Percentiles rank a stretch among this genome's conserved stretches.
Evolutionary conservation across 2,888 invertebrate species (phyloP).

Genomic region (Dolichomitus sp.): DNA sequence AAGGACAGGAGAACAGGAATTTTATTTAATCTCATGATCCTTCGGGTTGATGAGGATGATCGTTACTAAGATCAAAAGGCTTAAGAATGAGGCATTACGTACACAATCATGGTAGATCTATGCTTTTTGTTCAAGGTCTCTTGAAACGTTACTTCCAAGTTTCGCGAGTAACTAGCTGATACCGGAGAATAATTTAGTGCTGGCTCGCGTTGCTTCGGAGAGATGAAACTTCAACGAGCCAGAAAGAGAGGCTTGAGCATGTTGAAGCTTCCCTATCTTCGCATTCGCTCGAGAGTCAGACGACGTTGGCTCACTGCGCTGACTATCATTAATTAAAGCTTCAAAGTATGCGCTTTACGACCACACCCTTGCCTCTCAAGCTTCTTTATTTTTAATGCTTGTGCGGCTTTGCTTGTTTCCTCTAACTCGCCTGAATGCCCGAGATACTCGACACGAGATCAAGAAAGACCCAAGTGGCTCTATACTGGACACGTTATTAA

Average conservation of each 20-base stretch:
- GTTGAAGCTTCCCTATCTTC: conserved; percentile 14
- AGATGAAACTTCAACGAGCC: conserved; percentile 52
- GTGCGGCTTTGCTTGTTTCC: conserved; percentile 53
- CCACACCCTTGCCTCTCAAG: conserved; percentile 65
- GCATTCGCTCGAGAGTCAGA: conserved; percentile 32
- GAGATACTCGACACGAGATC: conserved; percentile 73
- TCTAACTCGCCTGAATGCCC: conserved; percentile 70
- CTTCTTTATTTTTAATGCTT: conserved; percentile 26
- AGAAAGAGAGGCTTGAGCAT: conserved; percentile 42
- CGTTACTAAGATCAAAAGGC: conserved; percentile 16
- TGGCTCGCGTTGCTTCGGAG: conserved; percentile 31
- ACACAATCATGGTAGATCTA: neutral
- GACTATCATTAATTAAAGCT: conserved; percentile 80
- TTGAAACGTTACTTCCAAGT: conserved; percentile 20
- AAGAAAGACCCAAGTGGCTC: conserved; percentile 69
- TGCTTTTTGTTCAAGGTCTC: conserved; percentile 41
- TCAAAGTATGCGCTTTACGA: conserved; percentile 76
- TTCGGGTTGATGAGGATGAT: neutral
- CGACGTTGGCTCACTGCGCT: conserved; percentile 42
- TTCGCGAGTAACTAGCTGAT: conserved; percentile 38
- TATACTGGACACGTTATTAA: conserved; percentile 78
- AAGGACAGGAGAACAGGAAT: neutral
- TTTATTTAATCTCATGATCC: neutral
- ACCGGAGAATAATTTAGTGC: conserved; percentile 59
- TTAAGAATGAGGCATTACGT: neutral